These are phyloP conservation scores for Brevimyrus niger DNA, from an alignment of 2,113 vertebrate genomes.

Conservation along the genomic window DNA sequence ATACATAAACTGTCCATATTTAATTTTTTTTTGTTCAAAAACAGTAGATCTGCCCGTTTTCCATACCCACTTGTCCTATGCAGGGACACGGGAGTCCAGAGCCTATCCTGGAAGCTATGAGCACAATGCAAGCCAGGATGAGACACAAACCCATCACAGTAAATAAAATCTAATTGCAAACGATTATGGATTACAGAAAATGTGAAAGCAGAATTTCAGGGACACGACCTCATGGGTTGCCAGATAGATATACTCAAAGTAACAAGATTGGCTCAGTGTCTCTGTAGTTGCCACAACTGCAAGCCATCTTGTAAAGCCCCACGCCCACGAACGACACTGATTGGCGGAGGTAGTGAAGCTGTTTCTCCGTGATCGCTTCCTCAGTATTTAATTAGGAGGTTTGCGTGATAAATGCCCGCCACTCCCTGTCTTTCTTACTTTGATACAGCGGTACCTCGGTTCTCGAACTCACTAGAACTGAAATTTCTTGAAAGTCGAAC, in stretches of 20 bases:
- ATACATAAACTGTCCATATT: background rate
- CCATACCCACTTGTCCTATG: background rate
- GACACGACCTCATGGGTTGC: conserved; percentile 7
- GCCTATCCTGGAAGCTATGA: background rate
- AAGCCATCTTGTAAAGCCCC: conserved; percentile 8
- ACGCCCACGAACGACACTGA: conserved; percentile 47
- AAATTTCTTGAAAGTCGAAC: no score
- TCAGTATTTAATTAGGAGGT: conserved; percentile 63
- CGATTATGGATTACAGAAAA: background rate
- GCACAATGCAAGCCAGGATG: background rate
- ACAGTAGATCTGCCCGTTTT: background rate
- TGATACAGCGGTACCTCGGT: no score
- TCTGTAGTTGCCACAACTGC: conserved; percentile 12
- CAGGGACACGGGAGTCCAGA: background rate
- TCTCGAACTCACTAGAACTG: no score
- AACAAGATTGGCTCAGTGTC: conserved; percentile 30
- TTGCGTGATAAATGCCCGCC: conserved; percentile 63
- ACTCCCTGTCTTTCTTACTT: conserved; percentile 32
- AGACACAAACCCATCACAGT: background rate
- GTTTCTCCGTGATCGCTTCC: conserved; percentile 56
- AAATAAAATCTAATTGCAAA: background rate
- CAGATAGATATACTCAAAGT: conserved; percentile 41
- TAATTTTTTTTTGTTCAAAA: background rate
- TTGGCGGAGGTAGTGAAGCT: conserved; percentile 47
- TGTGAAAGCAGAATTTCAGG: background rate